phyloP scores from a whole-genome alignment of 1,140 invertebrate species.

The Diploscapter pachys region DNA sequence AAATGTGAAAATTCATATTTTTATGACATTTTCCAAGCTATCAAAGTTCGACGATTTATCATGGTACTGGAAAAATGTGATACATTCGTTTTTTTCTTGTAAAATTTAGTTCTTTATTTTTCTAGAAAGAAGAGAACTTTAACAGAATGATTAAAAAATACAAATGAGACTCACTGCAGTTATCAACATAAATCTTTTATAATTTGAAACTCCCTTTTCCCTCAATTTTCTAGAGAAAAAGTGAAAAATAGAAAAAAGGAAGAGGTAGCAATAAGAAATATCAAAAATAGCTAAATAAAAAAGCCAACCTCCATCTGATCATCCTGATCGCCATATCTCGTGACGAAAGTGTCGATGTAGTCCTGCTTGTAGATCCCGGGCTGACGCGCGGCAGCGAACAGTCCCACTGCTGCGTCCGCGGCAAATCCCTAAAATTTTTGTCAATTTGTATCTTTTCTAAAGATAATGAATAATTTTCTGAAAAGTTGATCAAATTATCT shows the following conservation, averaged over 20 bases:
- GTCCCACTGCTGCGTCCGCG: slow-evolving; percentile 74
- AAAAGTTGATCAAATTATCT: too few species aligned
- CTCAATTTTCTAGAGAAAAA: not conserved
- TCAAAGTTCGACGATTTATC: too few species aligned
- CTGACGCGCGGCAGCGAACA: slow-evolving; percentile 70
- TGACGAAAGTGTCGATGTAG: slow-evolving; percentile 63
- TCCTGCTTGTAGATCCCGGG: slow-evolving; percentile 72
- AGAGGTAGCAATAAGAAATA: too few species aligned
- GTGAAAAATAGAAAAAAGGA: too few species aligned
- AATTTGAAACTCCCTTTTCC: slow-evolving; percentile 39
- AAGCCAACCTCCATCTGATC: slow-evolving; percentile 36
- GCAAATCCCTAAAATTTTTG: slow-evolving; percentile 64
- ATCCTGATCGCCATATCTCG: slow-evolving; percentile 46
- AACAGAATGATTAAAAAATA: too few species aligned
- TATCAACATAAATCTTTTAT: slow-evolving; percentile 29
- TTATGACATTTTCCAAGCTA: too few species aligned
- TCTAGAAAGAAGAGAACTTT: too few species aligned
- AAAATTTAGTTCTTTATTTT: too few species aligned
- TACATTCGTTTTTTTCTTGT: too few species aligned
- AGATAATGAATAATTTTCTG: too few species aligned
- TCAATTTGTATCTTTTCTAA: not conserved
- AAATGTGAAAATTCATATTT: not conserved
- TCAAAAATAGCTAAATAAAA: not conserved
- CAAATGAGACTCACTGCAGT: too few species aligned
- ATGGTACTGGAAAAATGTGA: too few species aligned